Evolutionary conservation across 1,140 invertebrate genomes (phyloP).

Genomic region (Lasioglossum albipes): DNA sequence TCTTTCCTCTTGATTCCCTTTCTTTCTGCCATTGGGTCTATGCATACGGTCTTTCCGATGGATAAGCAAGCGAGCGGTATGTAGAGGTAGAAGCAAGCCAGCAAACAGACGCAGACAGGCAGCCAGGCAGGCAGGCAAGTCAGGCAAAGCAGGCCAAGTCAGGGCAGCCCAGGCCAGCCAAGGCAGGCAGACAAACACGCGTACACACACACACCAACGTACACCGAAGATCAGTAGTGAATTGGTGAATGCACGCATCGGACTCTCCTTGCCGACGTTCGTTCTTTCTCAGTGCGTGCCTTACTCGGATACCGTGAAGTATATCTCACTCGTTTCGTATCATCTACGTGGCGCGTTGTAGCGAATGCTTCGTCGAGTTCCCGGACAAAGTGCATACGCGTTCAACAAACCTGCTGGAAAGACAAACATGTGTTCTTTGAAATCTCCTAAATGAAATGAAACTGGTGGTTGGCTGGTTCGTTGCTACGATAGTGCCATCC

Average conservation of each 20-base stretch:
- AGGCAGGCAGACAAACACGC: background rate
- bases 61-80: slow-evolving; percentile 19
- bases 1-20: slow-evolving; percentile 42
- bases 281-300: slow-evolving; percentile 62
- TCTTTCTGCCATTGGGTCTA: slow-evolving; percentile 7
- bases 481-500: slow-evolving; percentile 2
- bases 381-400: background rate
- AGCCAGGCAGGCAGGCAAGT: background rate
- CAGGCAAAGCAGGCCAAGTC: no score
- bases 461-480: background rate
- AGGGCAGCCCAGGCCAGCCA: background rate
- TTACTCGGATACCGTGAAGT: slow-evolving; percentile 56
- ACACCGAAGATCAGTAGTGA: slow-evolving; percentile 48
- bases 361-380: background rate
- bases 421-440: background rate
- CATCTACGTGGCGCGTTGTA: slow-evolving; percentile 49
- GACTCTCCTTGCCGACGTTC: slow-evolving; percentile 51
- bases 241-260: slow-evolving; percentile 57
- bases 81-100: background rate
- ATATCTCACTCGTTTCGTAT: slow-evolving; percentile 22
- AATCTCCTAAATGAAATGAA: background rate
- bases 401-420: background rate
- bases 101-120: background rate
- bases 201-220: background rate
- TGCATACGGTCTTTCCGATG: slow-evolving; percentile 37